Conservation (phyloP, 1,140 invertebrate species). For the Rhysida immarginata region DNA sequence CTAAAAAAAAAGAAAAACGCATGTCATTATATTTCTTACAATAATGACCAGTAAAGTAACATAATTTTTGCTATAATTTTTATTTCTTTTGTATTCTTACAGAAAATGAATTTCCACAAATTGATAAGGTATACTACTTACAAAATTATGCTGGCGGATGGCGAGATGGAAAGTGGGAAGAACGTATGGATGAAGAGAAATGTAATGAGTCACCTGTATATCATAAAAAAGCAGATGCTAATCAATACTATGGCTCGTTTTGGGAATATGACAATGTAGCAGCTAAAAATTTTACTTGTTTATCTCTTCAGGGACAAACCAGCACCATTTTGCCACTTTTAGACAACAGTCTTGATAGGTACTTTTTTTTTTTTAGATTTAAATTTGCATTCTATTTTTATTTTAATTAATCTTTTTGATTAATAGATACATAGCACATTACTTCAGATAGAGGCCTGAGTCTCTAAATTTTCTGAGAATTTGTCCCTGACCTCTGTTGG, state of each 20-base stretch:
- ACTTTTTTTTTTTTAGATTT: too few relatives aligned
- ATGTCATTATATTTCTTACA: too few relatives aligned
- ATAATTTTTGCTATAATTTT: constrained; percentile 5
- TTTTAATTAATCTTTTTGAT: too few relatives aligned
- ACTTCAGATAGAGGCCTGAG: too few relatives aligned
- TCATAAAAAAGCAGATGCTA: constrained; percentile 13
- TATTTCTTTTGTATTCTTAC: too few relatives aligned
- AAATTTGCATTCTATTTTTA: too few relatives aligned
- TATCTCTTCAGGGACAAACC: constrained; percentile 69
- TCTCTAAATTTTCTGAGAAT: too few relatives aligned
- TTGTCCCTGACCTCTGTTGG: too few relatives aligned
- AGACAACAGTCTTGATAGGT: constrained; percentile 4
- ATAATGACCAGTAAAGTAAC: constrained; percentile 5
- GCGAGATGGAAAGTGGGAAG: constrained; percentile 56
- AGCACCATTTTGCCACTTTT: constrained; percentile 38
- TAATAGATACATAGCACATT: too few relatives aligned
- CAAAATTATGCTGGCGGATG: constrained; percentile 77
- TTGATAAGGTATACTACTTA: constrained; percentile 64
- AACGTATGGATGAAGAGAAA: constrained; percentile 53
- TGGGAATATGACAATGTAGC: constrained; percentile 49
- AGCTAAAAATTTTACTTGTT: constrained; percentile 47
- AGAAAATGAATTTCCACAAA: constrained; percentile 32
- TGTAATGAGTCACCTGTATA: constrained; percentile 31
- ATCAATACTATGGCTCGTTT: constrained; percentile 34
- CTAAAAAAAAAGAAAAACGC: too few relatives aligned